Evolutionary conservation across 2,888 invertebrate genomes (phyloP).

Genomic region (Leptopterna dolabrata): DNA sequence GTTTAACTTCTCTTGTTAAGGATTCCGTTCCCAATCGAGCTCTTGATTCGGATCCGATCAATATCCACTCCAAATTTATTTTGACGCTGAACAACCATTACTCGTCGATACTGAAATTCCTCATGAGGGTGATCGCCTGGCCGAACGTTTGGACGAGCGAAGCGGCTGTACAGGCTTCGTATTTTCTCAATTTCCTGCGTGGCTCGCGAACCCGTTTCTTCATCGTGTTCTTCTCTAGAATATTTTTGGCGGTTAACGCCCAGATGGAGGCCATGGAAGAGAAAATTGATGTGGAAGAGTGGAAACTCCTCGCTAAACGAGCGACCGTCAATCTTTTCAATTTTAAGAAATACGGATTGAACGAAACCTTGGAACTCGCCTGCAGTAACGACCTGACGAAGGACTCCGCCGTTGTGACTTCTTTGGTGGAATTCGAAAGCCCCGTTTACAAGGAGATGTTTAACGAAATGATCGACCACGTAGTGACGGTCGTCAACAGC

Average conservation of each 20-base stretch:
- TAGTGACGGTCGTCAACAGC: neutral
- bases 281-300: neutral
- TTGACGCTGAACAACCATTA: neutral
- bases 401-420: neutral
- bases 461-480: neutral
- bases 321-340: neutral
- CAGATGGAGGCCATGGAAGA: neutral
- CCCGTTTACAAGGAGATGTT: neutral
- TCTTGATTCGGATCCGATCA: no score
- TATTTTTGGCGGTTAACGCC: neutral
- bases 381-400: neutral
- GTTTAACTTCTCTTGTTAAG: neutral
- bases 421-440: no score
- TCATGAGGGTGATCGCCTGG: neutral
- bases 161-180: neutral
- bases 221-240: neutral
- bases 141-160: neutral
- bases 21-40: neutral
- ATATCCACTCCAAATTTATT: neutral
- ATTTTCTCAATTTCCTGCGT: neutral
- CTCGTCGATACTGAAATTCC: neutral
- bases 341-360: neutral
- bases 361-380: neutral
- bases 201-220: neutral
- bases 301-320: neutral